Evolutionary conservation across 2,888 invertebrate genomes (phyloP).

Genomic region (Drosophila anomelani): DNA sequence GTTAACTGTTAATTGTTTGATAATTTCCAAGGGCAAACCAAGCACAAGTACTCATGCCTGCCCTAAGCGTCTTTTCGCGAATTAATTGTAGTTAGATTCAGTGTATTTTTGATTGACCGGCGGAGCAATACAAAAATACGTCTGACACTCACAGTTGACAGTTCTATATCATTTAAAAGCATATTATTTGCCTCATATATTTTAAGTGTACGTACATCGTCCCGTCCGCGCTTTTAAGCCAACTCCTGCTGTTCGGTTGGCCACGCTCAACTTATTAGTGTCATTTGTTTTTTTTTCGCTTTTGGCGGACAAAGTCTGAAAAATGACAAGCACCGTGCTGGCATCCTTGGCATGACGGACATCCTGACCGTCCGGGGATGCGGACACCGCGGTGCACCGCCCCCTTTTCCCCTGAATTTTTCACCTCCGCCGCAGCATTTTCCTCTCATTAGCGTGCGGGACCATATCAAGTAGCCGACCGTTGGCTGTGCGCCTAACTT

Average conservation of each 20-base stretch:
- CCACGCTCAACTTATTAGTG: conserved; percentile 63
- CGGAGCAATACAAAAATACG: too few relatives aligned
- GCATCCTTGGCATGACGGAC: conserved; percentile 49
- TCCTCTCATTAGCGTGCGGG: conserved; percentile 63
- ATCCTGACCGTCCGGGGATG: conserved; percentile 22
- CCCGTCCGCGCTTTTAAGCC: neutral
- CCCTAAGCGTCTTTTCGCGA: too few relatives aligned
- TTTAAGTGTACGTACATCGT: neutral
- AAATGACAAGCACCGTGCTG: conserved; percentile 57
- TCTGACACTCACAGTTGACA: too few relatives aligned
- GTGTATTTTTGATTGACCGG: too few relatives aligned
- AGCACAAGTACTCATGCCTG: too few relatives aligned
- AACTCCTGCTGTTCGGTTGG: conserved; percentile 5
- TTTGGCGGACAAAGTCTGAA: conserved; percentile 43
- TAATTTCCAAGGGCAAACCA: too few relatives aligned
- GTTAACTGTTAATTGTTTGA: too few relatives aligned
- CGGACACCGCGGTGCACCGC: neutral
- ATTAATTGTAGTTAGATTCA: too few relatives aligned
- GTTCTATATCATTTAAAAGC: too few relatives aligned
- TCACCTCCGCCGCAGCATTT: conserved; percentile 13
- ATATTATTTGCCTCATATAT: neutral
- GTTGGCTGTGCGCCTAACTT: conserved; percentile 49
- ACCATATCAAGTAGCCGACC: conserved; percentile 58
- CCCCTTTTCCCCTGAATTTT: neutral
- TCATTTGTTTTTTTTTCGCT: conserved; percentile 63